Evolutionary conservation across 2,113 vertebrate genomes (phyloP), one percentile per base, ranked within the genome.

Genomic region (Pollachius pollachius): DNA sequence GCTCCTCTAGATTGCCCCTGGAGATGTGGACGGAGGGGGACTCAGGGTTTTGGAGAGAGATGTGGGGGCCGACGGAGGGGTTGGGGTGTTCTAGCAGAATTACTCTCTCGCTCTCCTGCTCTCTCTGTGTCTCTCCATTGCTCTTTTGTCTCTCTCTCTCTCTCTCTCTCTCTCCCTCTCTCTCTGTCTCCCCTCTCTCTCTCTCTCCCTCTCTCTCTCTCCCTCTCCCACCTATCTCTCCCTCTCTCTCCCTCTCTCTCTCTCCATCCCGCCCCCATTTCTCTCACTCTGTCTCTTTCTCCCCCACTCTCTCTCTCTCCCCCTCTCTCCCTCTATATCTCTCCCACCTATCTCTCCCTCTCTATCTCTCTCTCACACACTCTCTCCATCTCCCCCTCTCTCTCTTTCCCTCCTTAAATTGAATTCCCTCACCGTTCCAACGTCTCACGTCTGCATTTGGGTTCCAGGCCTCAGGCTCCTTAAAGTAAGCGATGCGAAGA

Each of bases 341-440:
- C 9, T 41, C 5, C 1, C 9, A 1, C 3, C 37, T 41, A 1
- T 11, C 9, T 41, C 37, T 41, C 21, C 2, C 21, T 23, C 21
- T 23, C 21, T 23, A 1, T 8, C 41, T 48, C 41, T 48, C 41
- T 48, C 7, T 9, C 41, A 7, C 41, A 7, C 41, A 7, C 41
- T 48, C 41, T 9, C 41, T 9, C 41, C 9, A 6, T 48, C 41
- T 9, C 69, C 78, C 65, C 64, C 15, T 58, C 64, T 77, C 74
- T 54, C 62, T 70, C 75, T 78, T 86, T 87, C 84, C 67, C 83
- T 89, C 79, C 77, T 72, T 90, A 95, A 96, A 96, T 96, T 95
- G 91, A 95, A 95, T 97, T 98, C 97, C 97, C 95, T 96, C 94
- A 96, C 94, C 93, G 89, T 94, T 94, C 92, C 92, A 93, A 87